phyloP scores from a whole-genome alignment of 1,140 invertebrate species.

The Aricia agestis region DNA sequence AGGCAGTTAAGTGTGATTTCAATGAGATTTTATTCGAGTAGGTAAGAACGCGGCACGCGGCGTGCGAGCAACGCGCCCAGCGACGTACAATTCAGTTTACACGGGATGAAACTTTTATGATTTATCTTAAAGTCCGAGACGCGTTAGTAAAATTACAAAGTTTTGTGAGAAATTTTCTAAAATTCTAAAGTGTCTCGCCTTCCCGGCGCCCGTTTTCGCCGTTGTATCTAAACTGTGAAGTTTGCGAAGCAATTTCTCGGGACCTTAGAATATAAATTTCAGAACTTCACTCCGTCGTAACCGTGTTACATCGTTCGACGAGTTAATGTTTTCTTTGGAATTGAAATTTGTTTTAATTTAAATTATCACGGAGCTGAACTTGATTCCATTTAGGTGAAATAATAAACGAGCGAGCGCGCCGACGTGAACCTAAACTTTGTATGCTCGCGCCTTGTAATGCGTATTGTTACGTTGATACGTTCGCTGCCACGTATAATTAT shows the following conservation, averaged over 20 bases:
- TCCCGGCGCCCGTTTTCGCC: constrained; percentile 41
- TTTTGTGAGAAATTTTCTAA: constrained; percentile 59
- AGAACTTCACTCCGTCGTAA: constrained; percentile 52
- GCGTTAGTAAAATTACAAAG: constrained; percentile 50
- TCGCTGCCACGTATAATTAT: not conserved
- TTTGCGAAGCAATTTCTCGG: constrained; percentile 54
- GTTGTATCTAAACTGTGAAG: constrained; percentile 47
- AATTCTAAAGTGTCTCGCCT: constrained; percentile 60
- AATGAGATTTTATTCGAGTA: too few relatives aligned
- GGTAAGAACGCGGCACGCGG: too few relatives aligned
- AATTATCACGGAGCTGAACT: constrained; percentile 21
- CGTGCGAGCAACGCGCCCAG: not conserved
- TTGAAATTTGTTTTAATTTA: constrained; percentile 33
- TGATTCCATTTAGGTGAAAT: constrained; percentile 17
- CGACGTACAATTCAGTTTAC: constrained; percentile 29
- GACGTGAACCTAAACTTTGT: not conserved
- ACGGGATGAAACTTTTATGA: constrained; percentile 53
- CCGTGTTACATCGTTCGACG: constrained; percentile 52
- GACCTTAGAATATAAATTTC: constrained; percentile 67
- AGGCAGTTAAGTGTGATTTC: too few relatives aligned
- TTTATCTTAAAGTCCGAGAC: constrained; percentile 52
- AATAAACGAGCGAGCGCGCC: not conserved
- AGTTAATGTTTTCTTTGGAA: constrained; percentile 43
- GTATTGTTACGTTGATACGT: not conserved
- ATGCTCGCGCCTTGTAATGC: not conserved